Evolutionary conservation across 2,797 vertebrate genomes (phyloP).

Genomic region (Myotis findleyi): DNA sequence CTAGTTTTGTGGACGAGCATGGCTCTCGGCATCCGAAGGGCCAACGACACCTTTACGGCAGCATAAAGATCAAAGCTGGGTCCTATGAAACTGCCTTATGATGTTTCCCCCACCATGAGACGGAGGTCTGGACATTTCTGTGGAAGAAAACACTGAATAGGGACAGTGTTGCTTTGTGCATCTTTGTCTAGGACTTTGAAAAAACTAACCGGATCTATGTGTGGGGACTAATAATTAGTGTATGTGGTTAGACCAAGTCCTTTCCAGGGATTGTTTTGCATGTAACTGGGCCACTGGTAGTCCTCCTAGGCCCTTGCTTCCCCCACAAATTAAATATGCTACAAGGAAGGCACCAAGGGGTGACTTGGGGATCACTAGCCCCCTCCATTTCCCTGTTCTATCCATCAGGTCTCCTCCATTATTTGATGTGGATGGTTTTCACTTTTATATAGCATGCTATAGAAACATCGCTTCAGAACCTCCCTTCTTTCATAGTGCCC

Average conservation of each 20-base stretch:
- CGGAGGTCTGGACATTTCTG: slow-evolving; percentile 37
- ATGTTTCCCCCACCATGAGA: not conserved
- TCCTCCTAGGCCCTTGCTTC: slow-evolving; percentile 5
- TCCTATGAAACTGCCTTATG: not conserved
- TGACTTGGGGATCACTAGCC: not conserved
- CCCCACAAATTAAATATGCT: slow-evolving; percentile 23
- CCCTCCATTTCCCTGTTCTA: not conserved
- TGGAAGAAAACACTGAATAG: slow-evolving; percentile 61
- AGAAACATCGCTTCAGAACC: not conserved
- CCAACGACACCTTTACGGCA: not conserved
- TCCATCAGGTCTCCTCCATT: not conserved
- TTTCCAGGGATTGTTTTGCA: slow-evolving; percentile 46
- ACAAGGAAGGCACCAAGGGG: not conserved
- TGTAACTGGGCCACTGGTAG: not conserved
- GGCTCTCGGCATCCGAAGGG: not conserved
- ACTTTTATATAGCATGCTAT: not conserved
- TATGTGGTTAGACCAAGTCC: slow-evolving; percentile 15
- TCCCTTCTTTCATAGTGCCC: not conserved
- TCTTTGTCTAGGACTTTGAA: slow-evolving; percentile 48
- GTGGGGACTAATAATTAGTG: slow-evolving; percentile 43
- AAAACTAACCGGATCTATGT: slow-evolving; percentile 45
- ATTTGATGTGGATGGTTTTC: slow-evolving; percentile 33
- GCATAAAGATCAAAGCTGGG: slow-evolving; percentile 32
- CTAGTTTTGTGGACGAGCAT: not conserved
- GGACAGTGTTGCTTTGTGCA: not conserved